Conservation (phyloP, 92 coral and sea anemone genomes). For the Diadumene lineata region DNA sequence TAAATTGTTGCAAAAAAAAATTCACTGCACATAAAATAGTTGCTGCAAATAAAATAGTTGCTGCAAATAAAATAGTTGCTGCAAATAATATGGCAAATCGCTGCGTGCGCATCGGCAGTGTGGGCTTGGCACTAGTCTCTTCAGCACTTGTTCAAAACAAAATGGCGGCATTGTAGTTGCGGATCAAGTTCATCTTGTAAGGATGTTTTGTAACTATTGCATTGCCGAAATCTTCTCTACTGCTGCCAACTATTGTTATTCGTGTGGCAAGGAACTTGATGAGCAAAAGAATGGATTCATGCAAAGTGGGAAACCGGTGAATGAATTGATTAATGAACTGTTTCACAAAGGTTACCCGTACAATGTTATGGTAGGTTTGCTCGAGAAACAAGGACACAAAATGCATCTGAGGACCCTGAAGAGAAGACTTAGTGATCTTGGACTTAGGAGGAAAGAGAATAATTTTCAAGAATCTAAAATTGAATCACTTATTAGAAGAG, state of each 20-base stretch:
- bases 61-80: constrained; percentile 7
- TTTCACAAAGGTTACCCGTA: constrained; percentile 47
- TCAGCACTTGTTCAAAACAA: not conserved
- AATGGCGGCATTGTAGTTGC: constrained; percentile 25
- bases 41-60: constrained; percentile 1
- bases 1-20: not conserved
- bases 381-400: constrained; percentile 29
- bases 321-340: constrained; percentile 26
- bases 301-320: constrained; percentile 13
- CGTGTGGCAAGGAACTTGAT: constrained; percentile 29
- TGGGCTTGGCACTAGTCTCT: constrained; percentile 26
- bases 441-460: constrained; percentile 36
- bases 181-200: not conserved
- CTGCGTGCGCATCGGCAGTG: constrained; percentile 43
- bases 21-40: not conserved
- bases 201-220: constrained; percentile 40
- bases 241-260: constrained; percentile 25
- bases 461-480: constrained; percentile 16
- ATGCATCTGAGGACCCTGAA: constrained; percentile 38
- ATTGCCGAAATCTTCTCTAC: constrained; percentile 26
- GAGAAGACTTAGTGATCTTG: constrained; percentile 35
- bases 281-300: constrained; percentile 1
- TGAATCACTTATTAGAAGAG: constrained; percentile 22
- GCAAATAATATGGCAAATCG: constrained; percentile 10
- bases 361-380: constrained; percentile 33